Conservation (phyloP, 2,797 vertebrate species). For the Ispidina picta region DNA sequence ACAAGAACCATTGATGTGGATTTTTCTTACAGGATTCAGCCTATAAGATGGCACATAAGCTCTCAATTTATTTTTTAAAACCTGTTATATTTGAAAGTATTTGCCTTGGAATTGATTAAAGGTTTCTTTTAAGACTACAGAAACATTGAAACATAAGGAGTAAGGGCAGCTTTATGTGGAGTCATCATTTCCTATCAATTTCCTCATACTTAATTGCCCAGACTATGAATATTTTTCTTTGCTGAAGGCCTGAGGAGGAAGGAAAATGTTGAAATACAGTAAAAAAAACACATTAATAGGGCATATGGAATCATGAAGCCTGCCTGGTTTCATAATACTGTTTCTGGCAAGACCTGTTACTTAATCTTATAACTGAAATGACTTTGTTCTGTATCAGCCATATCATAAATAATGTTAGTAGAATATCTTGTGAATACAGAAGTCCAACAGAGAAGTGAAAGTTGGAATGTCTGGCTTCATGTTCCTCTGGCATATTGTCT, state of each 20-base stretch:
- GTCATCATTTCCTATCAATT: not conserved
- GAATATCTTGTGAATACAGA: not conserved
- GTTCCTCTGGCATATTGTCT: not conserved
- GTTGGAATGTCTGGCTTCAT: not conserved
- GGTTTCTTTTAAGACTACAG: not conserved
- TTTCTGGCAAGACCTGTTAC: conserved; percentile 20
- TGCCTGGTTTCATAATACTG: conserved; percentile 6
- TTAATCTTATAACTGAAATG: conserved; percentile 1
- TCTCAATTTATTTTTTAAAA: not conserved
- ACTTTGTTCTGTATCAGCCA: not conserved
- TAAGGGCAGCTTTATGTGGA: not conserved
- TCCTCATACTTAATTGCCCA: not conserved
- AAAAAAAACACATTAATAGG: not conserved
- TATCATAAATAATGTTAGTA: not conserved
- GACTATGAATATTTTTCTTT: not conserved
- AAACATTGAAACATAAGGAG: not conserved
- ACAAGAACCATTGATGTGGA: not conserved
- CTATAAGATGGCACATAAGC: not conserved
- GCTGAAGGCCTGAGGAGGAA: conserved; percentile 8
- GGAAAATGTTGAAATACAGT: conserved; percentile 20
- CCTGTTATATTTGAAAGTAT: not conserved
- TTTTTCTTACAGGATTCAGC: not conserved
- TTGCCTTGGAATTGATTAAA: not conserved
- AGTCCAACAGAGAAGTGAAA: not conserved
- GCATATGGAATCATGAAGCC: not conserved